A percentile compares a stretch with the other conserved stretches of the same genome.
These are phyloP conservation scores for Papilio gigon DNA, from an alignment of 2,888 invertebrate species.

Conservation along the genomic window DNA sequence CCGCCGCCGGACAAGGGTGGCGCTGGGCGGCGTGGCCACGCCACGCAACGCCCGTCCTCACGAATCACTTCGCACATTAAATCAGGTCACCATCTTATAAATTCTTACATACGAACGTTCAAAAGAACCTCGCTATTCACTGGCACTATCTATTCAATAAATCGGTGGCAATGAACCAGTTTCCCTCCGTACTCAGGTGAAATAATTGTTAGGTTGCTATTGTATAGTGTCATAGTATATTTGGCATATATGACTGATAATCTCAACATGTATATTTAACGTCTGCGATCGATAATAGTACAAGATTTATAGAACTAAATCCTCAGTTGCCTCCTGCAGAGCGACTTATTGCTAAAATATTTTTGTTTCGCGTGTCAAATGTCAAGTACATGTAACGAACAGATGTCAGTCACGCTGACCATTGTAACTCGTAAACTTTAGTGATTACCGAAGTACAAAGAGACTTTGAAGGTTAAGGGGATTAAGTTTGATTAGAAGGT, in stretches of 20 bases:
- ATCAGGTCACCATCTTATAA: conserved; percentile 70
- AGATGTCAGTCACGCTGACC: conserved; percentile 8
- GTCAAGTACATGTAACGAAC: conserved; percentile 24
- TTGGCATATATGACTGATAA: not conserved
- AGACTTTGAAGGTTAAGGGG: conserved; percentile 44
- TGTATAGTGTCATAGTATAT: not conserved
- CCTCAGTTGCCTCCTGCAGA: not conserved
- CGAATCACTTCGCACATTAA: conserved; percentile 67
- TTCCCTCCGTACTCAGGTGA: not conserved
- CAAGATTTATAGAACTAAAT: not conserved
- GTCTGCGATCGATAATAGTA: not conserved
- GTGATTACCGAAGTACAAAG: conserved; percentile 24
- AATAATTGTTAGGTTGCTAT: conserved; percentile 5
- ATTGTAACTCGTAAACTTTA: conserved; percentile 22
- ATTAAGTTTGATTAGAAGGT: conserved; percentile 48
- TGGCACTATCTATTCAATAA: conserved; percentile 16
- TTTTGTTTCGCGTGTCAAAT: conserved; percentile 16
- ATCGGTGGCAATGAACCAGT: conserved; percentile 32
- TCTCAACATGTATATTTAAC: not conserved
- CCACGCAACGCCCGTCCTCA: conserved; percentile 66
- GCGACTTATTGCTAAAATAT: not conserved
- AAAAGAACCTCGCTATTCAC: conserved; percentile 27
- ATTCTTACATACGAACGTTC: conserved; percentile 27
- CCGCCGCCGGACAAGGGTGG: conserved; percentile 65
- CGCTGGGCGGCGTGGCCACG: conserved; percentile 61